Conservation (phyloP, 2,113 vertebrate genomes). For the Trichechus manatus region DNA sequence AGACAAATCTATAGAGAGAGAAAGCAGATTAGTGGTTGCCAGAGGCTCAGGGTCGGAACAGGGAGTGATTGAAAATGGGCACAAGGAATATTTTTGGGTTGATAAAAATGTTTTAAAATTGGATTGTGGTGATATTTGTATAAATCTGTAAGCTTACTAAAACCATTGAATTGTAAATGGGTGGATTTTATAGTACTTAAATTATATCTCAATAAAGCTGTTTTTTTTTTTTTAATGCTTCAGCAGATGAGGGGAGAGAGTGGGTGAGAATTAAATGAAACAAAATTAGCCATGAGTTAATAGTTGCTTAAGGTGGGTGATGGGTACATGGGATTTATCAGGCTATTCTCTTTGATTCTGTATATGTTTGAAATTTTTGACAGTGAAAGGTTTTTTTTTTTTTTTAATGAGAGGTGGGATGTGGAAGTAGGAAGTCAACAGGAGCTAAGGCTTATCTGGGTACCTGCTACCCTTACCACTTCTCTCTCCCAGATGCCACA, state of each 20-base stretch:
- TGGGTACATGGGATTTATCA: not conserved
- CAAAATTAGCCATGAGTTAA: not conserved
- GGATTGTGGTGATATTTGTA: not conserved
- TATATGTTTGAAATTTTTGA: slow-evolving; percentile 39
- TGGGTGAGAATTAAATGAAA: slow-evolving; percentile 51
- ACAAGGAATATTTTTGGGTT: not conserved
- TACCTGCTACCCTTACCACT: not conserved
- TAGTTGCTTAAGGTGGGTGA: slow-evolving; percentile 39
- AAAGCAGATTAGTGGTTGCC: not conserved
- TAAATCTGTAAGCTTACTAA: slow-evolving; percentile 9
- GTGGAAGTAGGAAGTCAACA: not conserved
- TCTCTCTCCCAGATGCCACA: not conserved
- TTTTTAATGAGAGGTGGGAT: not conserved
- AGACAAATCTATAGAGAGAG: not conserved
- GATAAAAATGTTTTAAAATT: slow-evolving; percentile 33
- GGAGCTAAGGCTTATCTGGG: not conserved
- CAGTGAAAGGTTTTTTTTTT: slow-evolving; percentile 34
- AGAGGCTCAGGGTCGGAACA: not conserved
- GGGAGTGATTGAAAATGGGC: not conserved
- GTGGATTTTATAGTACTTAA: slow-evolving; percentile 55
- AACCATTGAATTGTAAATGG: slow-evolving; percentile 53
- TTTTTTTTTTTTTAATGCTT: slow-evolving; percentile 34
- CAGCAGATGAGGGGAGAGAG: not conserved
- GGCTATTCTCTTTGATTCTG: slow-evolving; percentile 44
- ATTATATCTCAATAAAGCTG: slow-evolving; percentile 58